Evolutionary conservation across 64 coral and sea anemone species (phyloP).

Genomic region (Pocillopora verrucosa): DNA sequence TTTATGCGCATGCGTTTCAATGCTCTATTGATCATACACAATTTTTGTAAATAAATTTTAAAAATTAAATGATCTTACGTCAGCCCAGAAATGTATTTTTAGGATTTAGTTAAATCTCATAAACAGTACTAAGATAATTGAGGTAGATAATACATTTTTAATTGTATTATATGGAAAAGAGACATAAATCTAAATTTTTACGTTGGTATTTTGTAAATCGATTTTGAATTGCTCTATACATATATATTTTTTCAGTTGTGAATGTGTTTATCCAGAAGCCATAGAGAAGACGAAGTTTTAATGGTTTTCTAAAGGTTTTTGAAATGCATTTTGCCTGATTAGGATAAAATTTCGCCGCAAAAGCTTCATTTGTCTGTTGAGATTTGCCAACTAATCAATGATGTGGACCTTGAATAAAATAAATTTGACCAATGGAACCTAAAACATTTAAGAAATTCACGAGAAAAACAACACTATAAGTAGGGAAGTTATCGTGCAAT

Average conservation of each 20-base stretch:
- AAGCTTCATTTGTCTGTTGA: no score
- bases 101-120: background rate
- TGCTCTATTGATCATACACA: background rate
- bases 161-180: slow-evolving; percentile 12
- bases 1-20: background rate
- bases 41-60: slow-evolving; percentile 5
- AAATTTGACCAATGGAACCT: no score
- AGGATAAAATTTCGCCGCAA: no score
- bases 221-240: background rate
- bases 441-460: no score
- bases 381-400: no score
- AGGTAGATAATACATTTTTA: background rate
- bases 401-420: no score
- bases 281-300: background rate
- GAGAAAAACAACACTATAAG: no score
- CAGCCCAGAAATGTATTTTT: background rate
- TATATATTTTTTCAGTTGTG: background rate
- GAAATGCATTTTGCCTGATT: no score
- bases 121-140: background rate
- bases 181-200: background rate
- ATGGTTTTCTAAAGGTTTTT: background rate
- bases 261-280: slow-evolving; percentile 5
- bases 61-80: background rate
- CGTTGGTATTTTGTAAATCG: background rate
- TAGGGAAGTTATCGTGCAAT: no score